Evolutionary conservation across 2,113 vertebrate genomes (phyloP).

Genomic region (Podocnemis expansa): DNA sequence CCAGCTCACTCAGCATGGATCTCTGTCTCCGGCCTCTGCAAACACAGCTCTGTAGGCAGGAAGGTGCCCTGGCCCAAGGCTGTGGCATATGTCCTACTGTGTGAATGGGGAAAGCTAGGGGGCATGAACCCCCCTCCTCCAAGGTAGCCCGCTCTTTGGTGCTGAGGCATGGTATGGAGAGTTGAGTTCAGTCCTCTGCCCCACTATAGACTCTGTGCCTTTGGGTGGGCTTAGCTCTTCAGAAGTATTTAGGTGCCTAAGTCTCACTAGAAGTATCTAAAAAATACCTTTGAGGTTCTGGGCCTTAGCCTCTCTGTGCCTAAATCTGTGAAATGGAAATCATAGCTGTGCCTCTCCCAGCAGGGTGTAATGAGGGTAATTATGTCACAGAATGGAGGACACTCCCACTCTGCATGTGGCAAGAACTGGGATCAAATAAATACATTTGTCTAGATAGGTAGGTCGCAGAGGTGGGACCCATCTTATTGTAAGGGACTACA

Average conservation of each 20-base stretch:
- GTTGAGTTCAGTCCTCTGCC: background rate
- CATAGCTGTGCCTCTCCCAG: background rate
- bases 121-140: conserved; percentile 74
- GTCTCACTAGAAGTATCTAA: background rate
- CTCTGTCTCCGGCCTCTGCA: conserved; percentile 91
- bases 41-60: conserved; percentile 84
- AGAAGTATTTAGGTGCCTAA: background rate
- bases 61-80: conserved; percentile 91
- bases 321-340: background rate
- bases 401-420: background rate
- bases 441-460: background rate
- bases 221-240: background rate
- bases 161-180: conserved; percentile 82
- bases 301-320: background rate
- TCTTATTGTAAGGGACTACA: rapidly evolving
- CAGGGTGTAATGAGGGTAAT: background rate
- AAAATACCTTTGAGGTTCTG: background rate
- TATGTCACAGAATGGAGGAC: background rate
- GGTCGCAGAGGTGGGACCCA: background rate
- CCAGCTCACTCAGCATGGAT: conserved; percentile 89
- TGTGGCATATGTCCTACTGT: conserved; percentile 88
- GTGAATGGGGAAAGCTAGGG: conserved; percentile 83
- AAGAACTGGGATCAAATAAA: background rate
- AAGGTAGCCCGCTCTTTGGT: conserved; percentile 79
- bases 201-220: background rate